Evolutionary conservation across 2,888 invertebrate genomes (phyloP).

Genomic region (Drosophila paramelanica): DNA sequence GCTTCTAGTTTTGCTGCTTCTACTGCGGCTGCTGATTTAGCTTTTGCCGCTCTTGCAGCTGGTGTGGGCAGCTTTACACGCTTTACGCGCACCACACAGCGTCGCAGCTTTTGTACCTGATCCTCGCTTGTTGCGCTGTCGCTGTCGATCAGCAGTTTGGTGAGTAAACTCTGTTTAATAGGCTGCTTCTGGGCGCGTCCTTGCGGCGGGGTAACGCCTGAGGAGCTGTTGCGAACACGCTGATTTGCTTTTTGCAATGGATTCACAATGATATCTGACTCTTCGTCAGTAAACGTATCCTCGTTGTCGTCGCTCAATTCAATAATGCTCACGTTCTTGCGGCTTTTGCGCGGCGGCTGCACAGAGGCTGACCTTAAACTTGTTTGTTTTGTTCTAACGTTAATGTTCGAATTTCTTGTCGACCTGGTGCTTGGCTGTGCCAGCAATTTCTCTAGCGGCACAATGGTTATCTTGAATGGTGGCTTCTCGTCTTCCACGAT

Average conservation of each 20-base stretch:
- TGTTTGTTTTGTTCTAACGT: not conserved
- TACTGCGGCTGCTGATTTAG: constrained; percentile 1
- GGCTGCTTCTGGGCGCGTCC: constrained; percentile 1
- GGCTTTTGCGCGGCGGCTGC: constrained; percentile 33
- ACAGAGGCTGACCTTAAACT: not conserved
- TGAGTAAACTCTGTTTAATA: constrained; percentile 38
- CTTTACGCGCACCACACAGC: constrained; percentile 71
- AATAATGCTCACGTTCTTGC: constrained; percentile 67
- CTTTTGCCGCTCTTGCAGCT: not conserved
- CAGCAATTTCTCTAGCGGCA: constrained; percentile 80
- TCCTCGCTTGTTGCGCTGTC: constrained; percentile 33
- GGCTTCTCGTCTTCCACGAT: constrained; percentile 27
- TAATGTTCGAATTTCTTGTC: constrained; percentile 12
- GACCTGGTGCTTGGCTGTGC: constrained; percentile 58
- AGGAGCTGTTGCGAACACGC: constrained; percentile 13
- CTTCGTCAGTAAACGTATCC: constrained; percentile 23
- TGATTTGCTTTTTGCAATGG: not conserved
- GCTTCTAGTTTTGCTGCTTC: not conserved
- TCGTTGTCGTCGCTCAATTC: constrained; percentile 75
- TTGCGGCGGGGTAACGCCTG: not conserved
- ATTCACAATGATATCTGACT: not conserved
- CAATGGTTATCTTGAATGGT: constrained; percentile 76
- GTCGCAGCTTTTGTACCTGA: constrained; percentile 28
- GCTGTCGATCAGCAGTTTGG: constrained; percentile 41
- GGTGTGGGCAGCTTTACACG: constrained; percentile 36